phyloP scores from a whole-genome alignment of 1,140 invertebrate genomes.

The Eulimnadia texana region DNA sequence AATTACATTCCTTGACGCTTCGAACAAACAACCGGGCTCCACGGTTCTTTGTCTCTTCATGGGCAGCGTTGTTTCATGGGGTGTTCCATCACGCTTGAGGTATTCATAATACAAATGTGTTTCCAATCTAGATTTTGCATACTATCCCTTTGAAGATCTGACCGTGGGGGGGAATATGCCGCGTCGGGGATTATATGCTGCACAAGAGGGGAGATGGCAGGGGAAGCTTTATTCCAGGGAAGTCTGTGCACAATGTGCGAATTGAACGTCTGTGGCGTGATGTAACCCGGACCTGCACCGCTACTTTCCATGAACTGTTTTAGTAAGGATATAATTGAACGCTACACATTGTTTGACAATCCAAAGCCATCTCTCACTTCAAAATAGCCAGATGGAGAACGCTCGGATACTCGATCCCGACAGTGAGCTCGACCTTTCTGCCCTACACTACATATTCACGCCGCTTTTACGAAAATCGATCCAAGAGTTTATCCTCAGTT shows the following conservation, averaged over 20 bases:
- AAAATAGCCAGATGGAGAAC: background rate
- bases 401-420: background rate
- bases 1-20: background rate
- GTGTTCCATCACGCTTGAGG: background rate
- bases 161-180: background rate
- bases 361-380: background rate
- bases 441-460: background rate
- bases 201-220: background rate
- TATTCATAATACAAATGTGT: background rate
- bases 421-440: background rate
- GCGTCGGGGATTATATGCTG: background rate
- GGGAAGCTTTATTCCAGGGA: background rate
- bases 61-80: background rate
- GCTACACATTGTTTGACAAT: background rate
- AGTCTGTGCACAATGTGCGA: background rate
- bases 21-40: background rate
- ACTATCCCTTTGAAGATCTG: background rate
- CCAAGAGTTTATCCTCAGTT: background rate
- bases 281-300: background rate
- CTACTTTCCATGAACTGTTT: background rate
- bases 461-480: background rate
- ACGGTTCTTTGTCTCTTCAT: background rate
- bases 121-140: background rate
- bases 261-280: slow-evolving; percentile 1
- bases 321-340: background rate